Evolutionary conservation across 1,140 invertebrate species (phyloP), one percentile per base, ranked within the genome.

Genomic region (Diabrotica undecimpunctata): DNA sequence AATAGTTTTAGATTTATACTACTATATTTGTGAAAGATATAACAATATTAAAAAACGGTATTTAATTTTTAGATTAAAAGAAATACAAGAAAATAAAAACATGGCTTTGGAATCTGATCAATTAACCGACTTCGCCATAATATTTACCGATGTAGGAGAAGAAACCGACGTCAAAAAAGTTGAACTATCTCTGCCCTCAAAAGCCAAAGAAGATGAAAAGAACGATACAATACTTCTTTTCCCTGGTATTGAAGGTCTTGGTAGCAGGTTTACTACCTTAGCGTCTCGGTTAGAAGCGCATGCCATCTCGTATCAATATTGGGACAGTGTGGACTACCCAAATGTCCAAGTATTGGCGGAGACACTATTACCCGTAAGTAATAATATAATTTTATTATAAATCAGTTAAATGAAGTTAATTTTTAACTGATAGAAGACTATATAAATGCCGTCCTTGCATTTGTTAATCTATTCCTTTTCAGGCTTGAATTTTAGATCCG

Each of bases 181-280:
- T 8, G 12, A n/a, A 10, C 0, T 62, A 9, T 0, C 5, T 13
- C 14, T 62, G 37, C 6, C n/a, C 6, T 53, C 60, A 6, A 63
- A 63, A 55, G n/a, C n/a, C n/a, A 8, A 10, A 53, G 14, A 12
- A n/a, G 25, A 35, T 12, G 11, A 6, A 6, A 50, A 53, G 14
- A 13, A 9, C 9, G 25, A 25, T 6, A 53, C 12, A 7, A 12
- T 90, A 64, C 90, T 94, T 75, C 83, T 93, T 68, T 77, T 94
- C 52, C 92, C 92, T 63, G 91, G 93, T 13, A 81, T 95, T 58
- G 93, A 95, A 82, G 92, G 92, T 14, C 84, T 85, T 58, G 85
- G 86, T 0, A 71, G 81, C 0, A 81, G 82, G 0, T 70, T 92
- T 71, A 81, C 85, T 72, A 75, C 82, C 6, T 69, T 91, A 2